phyloP scores from a whole-genome alignment of 1,140 invertebrate genomes.

The Panulirus ornatus region DNA sequence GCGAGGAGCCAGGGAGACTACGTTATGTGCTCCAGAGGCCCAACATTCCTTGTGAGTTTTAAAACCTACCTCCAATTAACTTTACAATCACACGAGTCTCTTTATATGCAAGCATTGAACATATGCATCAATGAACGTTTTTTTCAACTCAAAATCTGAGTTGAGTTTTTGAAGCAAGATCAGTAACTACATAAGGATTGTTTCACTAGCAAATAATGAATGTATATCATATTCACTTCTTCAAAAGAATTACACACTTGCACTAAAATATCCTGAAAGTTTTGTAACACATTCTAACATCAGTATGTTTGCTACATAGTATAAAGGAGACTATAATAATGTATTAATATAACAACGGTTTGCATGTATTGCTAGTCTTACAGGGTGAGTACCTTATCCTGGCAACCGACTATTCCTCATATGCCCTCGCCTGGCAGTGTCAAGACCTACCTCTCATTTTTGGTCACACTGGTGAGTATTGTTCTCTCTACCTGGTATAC shows the following conservation, averaged over 20 bases:
- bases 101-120: not conserved
- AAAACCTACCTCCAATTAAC: no score
- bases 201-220: not conserved
- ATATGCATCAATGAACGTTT: not conserved
- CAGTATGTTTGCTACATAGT: not conserved
- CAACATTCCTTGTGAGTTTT: slow-evolving; percentile 68
- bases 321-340: not conserved
- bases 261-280: no score
- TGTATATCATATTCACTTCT: not conserved
- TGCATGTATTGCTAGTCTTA: slow-evolving; percentile 54
- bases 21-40: slow-evolving; percentile 61
- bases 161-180: not conserved
- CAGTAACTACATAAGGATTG: not conserved
- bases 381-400: slow-evolving; percentile 71
- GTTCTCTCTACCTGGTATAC: not conserved
- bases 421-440: slow-evolving; percentile 74
- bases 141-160: not conserved
- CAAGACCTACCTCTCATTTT: slow-evolving; percentile 53
- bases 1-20: slow-evolving; percentile 58
- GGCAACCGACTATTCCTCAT: slow-evolving; percentile 70
- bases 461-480: slow-evolving; percentile 67
- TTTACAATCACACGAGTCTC: not conserved
- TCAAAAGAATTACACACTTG: no score
- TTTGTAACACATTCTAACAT: not conserved
- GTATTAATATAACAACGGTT: no score